A percentile compares a stretch with the other conserved stretches of the same genome.
Conservation (phyloP, 2,888 invertebrate species). For the Pseudococcus longispinus region DNA sequence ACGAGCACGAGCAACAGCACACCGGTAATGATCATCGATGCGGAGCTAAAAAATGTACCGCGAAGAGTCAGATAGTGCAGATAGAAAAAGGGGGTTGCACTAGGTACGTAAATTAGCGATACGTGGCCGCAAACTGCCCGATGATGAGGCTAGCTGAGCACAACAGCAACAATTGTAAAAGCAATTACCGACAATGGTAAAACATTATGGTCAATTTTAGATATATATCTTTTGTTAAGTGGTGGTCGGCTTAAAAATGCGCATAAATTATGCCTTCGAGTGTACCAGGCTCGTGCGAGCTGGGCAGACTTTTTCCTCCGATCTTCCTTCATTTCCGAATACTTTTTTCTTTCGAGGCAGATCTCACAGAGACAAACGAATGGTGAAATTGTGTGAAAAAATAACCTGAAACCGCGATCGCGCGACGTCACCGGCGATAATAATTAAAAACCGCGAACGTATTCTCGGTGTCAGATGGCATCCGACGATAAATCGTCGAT, state of each 20-base stretch:
- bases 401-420: background rate
- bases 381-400: background rate
- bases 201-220: slow-evolving; percentile 47
- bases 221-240: slow-evolving; percentile 45
- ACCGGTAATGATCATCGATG: slow-evolving; percentile 37
- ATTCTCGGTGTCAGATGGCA: slow-evolving; percentile 44
- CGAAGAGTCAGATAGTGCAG: background rate
- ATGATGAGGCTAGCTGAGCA: background rate
- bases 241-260: slow-evolving; percentile 40
- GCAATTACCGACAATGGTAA: slow-evolving; percentile 40
- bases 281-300: too few species aligned
- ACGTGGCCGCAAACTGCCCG: slow-evolving; percentile 27
- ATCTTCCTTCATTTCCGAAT: background rate
- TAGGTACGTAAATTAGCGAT: slow-evolving; percentile 38
- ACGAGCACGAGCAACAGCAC: background rate
- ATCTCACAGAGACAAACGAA: background rate
- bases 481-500: slow-evolving; percentile 39
- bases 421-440: background rate
- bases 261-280: slow-evolving; percentile 5
- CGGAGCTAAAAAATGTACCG: slow-evolving; percentile 45
- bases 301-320: too few species aligned
- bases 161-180: slow-evolving; percentile 30
- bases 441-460: background rate
- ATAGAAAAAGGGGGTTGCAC: background rate
- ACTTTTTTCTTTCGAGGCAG: background rate